Base-by-base conservation (phyloP, 2,113 vertebrate species). In the Empidonax traillii region DNA sequence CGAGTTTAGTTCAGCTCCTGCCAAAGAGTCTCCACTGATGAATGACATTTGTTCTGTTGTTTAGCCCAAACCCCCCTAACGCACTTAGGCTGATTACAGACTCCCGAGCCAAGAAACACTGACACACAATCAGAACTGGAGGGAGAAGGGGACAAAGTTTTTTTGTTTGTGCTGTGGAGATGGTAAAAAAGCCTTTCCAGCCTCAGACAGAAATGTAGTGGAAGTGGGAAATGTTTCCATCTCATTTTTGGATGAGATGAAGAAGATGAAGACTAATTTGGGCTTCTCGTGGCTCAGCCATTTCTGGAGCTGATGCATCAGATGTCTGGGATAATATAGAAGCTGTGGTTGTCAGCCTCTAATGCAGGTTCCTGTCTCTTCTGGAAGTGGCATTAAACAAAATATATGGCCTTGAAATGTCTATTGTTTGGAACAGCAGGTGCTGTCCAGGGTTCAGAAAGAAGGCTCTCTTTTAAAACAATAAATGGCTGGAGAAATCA, bases 11-110 rank as follows among this genome's bases (percentile, higher is more conserved):
- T 86, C 72, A 75, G 41, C 39, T 92, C 51, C 83, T 93, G 91
- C 89, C 89, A 91, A 82, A 90, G 61, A 92, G 86, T 86, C 79
- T 88, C 18, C 78, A 39, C 52, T 84, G 65, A 76, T 83, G 47
- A 93, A 81, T 10, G 63, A 88, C 82, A 63, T 90, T 94, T 77
- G 73, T 87, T 52, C 80, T 44, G 65, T 52, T 93, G 88, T 93
- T 92, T 92, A 63, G 76, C 81, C 66, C 89, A 79, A 93, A 86
- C 12, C 33, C 68, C 76, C 73, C 76, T 43, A 71, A 90, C 28
- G 31, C 73, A 84, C 51, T 95, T 77, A 72, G 39, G 52, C 68
- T 87, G 66, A 93, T 95, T 92, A 94, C 12, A 87, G 80, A 56
- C 30, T 92, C 58, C 52, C 67, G 68, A 86, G 92, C 79, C 94